A percentile compares a stretch with the other conserved stretches of the same genome.
These are phyloP conservation scores for Drosophila murphyi DNA, from an alignment of 1,140 invertebrate species.

Conservation along the genomic window DNA sequence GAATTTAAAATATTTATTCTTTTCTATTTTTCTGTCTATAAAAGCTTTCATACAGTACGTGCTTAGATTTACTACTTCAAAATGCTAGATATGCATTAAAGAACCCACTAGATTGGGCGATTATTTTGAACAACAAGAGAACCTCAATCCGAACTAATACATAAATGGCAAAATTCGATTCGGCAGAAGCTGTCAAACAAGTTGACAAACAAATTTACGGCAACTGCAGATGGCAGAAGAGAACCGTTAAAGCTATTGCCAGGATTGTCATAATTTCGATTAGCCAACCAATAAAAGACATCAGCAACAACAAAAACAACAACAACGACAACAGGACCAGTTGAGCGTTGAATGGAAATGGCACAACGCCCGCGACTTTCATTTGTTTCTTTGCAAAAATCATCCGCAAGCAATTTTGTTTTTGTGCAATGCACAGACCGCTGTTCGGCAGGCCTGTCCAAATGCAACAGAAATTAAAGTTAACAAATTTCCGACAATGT, in stretches of 20 bases:
- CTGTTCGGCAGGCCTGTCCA: slow-evolving; percentile 50
- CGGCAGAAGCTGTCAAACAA: slow-evolving; percentile 47
- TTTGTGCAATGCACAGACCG: slow-evolving; percentile 7
- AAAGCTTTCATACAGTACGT: too few species aligned
- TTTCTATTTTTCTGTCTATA: too few species aligned
- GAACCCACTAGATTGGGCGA: not conserved
- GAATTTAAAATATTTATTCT: too few species aligned
- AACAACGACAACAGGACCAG: slow-evolving; percentile 8
- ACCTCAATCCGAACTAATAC: slow-evolving; percentile 25
- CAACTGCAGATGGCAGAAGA: slow-evolving; percentile 40
- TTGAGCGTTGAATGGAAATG: slow-evolving; percentile 27
- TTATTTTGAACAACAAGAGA: not conserved
- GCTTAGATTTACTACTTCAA: not conserved
- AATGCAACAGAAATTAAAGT: slow-evolving; percentile 77
- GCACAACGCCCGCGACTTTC: slow-evolving; percentile 71
- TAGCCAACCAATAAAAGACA: slow-evolving; percentile 47
- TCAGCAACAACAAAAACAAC: slow-evolving; percentile 12
- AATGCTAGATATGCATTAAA: not conserved
- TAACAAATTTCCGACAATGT: slow-evolving; percentile 83
- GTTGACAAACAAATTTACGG: slow-evolving; percentile 78
- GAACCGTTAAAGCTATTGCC: slow-evolving; percentile 66
- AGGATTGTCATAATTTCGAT: slow-evolving; percentile 78
- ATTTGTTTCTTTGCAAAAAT: slow-evolving; percentile 23
- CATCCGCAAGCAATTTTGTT: slow-evolving; percentile 26
- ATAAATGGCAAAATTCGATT: slow-evolving; percentile 20